Evolutionary conservation across 2,888 invertebrate species (phyloP).

Genomic region (Diachrysia chrysitis): DNA sequence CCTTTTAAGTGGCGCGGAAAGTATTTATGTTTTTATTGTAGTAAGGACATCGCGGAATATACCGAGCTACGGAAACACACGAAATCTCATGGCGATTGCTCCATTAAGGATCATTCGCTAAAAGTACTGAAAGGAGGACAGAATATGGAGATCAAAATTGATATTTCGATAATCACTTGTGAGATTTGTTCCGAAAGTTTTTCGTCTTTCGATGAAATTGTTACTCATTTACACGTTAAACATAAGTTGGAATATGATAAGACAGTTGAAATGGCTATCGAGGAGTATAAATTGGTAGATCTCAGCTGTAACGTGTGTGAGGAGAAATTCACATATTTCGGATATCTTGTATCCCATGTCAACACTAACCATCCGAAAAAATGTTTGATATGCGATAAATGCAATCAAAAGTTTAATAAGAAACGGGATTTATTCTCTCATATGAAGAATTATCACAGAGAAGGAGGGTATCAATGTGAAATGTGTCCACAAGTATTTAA

Average conservation of each 20-base stretch:
- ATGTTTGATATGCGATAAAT: slow-evolving; percentile 82
- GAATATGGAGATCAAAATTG: slow-evolving; percentile 85
- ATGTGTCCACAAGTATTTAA: slow-evolving; percentile 77
- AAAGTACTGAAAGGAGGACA: slow-evolving; percentile 83
- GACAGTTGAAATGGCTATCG: slow-evolving; percentile 82
- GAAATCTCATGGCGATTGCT: slow-evolving; percentile 79
- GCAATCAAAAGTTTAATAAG: slow-evolving; percentile 83
- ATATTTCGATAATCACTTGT: slow-evolving; percentile 79
- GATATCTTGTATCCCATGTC: slow-evolving; percentile 82
- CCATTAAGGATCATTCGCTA: slow-evolving; percentile 79
- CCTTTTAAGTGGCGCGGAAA: slow-evolving; percentile 87
- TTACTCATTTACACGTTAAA: slow-evolving; percentile 74
- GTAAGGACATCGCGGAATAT: slow-evolving; percentile 78
- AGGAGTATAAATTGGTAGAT: slow-evolving; percentile 77
- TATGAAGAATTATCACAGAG: slow-evolving; percentile 84
- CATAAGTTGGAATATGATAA: slow-evolving; percentile 79
- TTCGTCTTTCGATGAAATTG: slow-evolving; percentile 67
- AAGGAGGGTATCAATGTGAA: slow-evolving; percentile 83
- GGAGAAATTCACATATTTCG: slow-evolving; percentile 81
- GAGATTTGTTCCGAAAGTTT: slow-evolving; percentile 75
- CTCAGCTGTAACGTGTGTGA: slow-evolving; percentile 77
- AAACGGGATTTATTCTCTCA: slow-evolving; percentile 83
- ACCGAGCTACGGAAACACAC: slow-evolving; percentile 78
- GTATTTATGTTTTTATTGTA: slow-evolving; percentile 85
- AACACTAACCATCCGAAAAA: slow-evolving; percentile 83